Percentiles rank a stretch among this genome's conserved stretches.
Conservation (phyloP, 2,888 invertebrate species). For the Drosophila planitibia region DNA sequence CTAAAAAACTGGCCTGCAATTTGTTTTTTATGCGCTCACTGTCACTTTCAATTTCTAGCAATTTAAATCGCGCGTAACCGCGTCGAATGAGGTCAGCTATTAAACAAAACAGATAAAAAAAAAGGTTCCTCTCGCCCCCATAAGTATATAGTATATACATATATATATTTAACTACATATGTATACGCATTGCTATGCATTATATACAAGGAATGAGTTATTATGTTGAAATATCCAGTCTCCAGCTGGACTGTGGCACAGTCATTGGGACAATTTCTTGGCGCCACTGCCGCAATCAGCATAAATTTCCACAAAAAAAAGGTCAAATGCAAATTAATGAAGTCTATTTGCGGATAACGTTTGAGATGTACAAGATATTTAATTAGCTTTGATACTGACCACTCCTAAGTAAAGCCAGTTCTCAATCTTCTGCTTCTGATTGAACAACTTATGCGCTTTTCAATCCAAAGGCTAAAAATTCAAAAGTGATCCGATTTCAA, state of each 20-base stretch:
- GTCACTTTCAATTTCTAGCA: constrained; percentile 79
- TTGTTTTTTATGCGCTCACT: constrained; percentile 60
- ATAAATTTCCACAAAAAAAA: constrained; percentile 45
- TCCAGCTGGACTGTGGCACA: constrained; percentile 3
- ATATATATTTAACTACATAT: not conserved
- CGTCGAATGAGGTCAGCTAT: constrained; percentile 66
- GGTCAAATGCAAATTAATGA: constrained; percentile 39
- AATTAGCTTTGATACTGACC: not conserved
- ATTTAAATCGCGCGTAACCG: constrained; percentile 72
- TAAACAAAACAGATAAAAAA: constrained; percentile 19
- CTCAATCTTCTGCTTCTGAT: not conserved
- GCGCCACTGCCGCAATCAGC: constrained; percentile 57
- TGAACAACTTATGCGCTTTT: not conserved
- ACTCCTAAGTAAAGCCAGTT: not conserved
- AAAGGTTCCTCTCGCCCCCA: constrained; percentile 29
- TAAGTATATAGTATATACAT: not conserved
- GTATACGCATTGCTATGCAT: constrained; percentile 26
- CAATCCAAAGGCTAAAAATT: no score
- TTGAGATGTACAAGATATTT: not conserved
- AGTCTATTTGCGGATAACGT: constrained; percentile 33
- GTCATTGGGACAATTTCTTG: constrained; percentile 30
- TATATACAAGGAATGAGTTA: constrained; percentile 41
- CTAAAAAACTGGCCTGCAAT: constrained; percentile 49
- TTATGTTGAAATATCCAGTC: constrained; percentile 28
- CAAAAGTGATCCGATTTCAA: no score